Conservation (phyloP, 2,888 invertebrate genomes). For the Exocentrus adspersus region DNA sequence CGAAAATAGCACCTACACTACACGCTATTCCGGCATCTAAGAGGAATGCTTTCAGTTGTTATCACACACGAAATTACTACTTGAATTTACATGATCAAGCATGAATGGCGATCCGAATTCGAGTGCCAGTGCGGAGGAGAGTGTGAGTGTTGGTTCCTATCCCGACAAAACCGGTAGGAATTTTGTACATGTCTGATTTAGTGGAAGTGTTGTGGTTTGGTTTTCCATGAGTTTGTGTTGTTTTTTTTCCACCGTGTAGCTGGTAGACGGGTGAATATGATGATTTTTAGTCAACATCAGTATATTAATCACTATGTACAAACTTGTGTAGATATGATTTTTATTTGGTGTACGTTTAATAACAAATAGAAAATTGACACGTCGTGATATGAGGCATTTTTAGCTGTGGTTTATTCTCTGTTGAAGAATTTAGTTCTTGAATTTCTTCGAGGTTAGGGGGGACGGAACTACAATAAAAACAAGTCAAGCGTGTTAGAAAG, state of each 20-base stretch:
- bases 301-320: too few species aligned
- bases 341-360: too few species aligned
- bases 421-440: too few species aligned
- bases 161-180: slow-evolving; percentile 1
- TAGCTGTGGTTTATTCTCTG: too few species aligned
- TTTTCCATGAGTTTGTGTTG: slow-evolving; percentile 1
- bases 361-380: too few species aligned
- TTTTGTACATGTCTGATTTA: neutral
- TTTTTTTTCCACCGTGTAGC: neutral
- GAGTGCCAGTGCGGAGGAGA: slow-evolving; percentile 6
- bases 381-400: too few species aligned
- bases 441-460: too few species aligned
- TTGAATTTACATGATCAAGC: slow-evolving; percentile 19
- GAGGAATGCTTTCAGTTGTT: slow-evolving; percentile 40
- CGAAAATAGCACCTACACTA: slow-evolving; percentile 37
- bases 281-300: too few species aligned
- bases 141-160: slow-evolving; percentile 23
- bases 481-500: too few species aligned
- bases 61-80: slow-evolving; percentile 29
- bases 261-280: slow-evolving; percentile 15
- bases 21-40: slow-evolving; percentile 34
- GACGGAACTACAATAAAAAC: too few species aligned
- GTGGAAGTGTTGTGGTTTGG: slow-evolving; percentile 3
- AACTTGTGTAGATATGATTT: too few species aligned
- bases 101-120: slow-evolving; percentile 35